Base-by-base conservation (phyloP, 2,888 invertebrate species). In the Bursaphelenchus okinawaensis region DNA sequence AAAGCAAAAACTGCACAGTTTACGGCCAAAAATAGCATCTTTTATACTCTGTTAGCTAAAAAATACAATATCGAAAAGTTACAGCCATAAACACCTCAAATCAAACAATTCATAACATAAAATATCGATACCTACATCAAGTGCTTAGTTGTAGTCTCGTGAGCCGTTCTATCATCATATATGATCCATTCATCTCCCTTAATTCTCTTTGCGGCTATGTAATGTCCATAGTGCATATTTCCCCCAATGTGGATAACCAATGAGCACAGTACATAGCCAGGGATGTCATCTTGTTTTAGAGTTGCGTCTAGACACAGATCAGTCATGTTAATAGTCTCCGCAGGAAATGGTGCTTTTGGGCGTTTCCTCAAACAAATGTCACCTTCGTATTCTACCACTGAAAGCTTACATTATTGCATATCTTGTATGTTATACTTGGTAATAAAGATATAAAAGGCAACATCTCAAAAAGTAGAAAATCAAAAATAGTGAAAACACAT, bases 221-320 rank as follows among this genome's bases (percentile, higher is more conserved):
- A 63, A 20, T 63, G 63, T 7, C 63, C 63, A 50, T 55, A 56
- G 24, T 63, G 56, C n/a, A 63, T 40, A 31, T 52, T 24, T 8
- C 29, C 28, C n/a, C 63, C 63, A n/a, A 23, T 19, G 22, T 63
- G 63, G 26, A 57, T 56, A 9, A 63, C 51, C 56, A 57, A 55
- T 19, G 56, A 60, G 26, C 50, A 29, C 31, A 63, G 51, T 16
- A 51, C 22, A 51, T 63, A 63, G n/a, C 27, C 26, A 7, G 27
- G 31, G 3, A 20, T 16, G n/a, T 40, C 40, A 9, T 12, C n/a
- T 40, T 40, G 3, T n/a, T n/a, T n/a, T 16, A n/a, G n/a, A 54
- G 52, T 28, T 26, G 27, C 3, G 4, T 12, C 52, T 12, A 52
- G n/a, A 4, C 20, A 12, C n/a, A 52, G 12, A 20, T 52, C 52